Conservation (phyloP, 2,113 vertebrate genomes). For the Mirza zaza region DNA sequence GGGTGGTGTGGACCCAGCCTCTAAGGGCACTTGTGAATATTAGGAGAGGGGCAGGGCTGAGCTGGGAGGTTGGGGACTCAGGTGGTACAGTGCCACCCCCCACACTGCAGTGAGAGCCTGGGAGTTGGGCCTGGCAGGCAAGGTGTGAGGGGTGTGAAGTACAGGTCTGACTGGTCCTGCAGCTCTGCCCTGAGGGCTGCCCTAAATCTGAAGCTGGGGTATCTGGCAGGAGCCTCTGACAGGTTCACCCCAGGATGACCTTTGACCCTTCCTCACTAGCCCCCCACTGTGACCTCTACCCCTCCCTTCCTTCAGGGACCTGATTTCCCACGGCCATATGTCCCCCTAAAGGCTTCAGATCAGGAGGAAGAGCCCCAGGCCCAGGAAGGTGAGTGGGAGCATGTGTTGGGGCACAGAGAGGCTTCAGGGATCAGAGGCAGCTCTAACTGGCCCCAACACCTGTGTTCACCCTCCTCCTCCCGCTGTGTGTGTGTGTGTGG, state of each 20-base stretch:
- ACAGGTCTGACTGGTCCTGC: slow-evolving; percentile 48
- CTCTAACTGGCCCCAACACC: neutral
- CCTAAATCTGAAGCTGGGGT: neutral
- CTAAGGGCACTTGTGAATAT: neutral
- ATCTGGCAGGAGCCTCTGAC: neutral
- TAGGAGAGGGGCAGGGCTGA: neutral
- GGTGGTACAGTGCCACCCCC: too few species aligned
- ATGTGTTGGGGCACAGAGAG: neutral
- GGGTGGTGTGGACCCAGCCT: neutral
- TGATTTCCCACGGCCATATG: slow-evolving; percentile 19
- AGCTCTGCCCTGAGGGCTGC: neutral
- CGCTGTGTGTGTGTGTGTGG: neutral
- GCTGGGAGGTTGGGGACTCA: neutral
- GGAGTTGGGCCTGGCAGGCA: neutral
- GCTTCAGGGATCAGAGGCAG: neutral
- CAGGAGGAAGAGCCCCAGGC: slow-evolving; percentile 32
- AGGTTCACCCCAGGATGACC: slow-evolving; percentile 17
- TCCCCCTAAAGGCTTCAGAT: neutral
- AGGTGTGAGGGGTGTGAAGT: neutral
- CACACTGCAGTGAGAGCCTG: neutral
- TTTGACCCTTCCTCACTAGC: neutral
- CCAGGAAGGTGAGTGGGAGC: slow-evolving; percentile 44
- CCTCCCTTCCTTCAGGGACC: slow-evolving; percentile 46
- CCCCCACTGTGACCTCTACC: neutral
- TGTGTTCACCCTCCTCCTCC: neutral